A percentile compares a stretch with the other conserved stretches of the same genome.
Conservation (phyloP, 2,888 invertebrate genomes). For the Polymixis lichenea region DNA sequence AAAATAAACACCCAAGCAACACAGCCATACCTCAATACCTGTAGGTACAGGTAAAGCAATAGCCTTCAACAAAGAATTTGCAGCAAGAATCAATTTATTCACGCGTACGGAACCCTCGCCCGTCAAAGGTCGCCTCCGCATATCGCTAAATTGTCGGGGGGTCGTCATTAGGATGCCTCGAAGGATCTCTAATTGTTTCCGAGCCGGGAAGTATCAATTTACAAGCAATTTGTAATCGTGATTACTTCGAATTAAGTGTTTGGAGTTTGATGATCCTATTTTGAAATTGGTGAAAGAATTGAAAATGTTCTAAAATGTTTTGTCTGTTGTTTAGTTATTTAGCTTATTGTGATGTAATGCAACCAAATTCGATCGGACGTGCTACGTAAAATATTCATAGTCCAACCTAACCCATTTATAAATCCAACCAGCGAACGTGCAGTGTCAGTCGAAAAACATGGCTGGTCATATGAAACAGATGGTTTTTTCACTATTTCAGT, state of each 20-base stretch:
- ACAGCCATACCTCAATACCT: neutral
- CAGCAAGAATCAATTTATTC: constrained; percentile 61
- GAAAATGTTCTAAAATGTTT: neutral
- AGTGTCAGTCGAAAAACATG: neutral
- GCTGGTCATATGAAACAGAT: neutral
- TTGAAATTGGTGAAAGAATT: constrained; percentile 12
- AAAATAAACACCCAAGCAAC: neutral
- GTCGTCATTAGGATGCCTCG: constrained; percentile 75
- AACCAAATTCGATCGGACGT: neutral
- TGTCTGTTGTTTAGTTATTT: neutral
- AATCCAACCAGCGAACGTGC: neutral
- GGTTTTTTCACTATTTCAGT: neutral
- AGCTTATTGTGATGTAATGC: neutral
- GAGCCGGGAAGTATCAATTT: constrained; percentile 82
- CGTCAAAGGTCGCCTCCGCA: constrained; percentile 64
- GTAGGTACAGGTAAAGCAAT: constrained; percentile 13
- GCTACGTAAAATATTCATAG: constrained; percentile 30
- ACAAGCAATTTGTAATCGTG: constrained; percentile 78
- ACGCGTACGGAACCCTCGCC: constrained; percentile 38
- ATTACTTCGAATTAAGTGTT: constrained; percentile 60
- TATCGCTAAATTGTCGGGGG: constrained; percentile 63
- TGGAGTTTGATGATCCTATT: constrained; percentile 24
- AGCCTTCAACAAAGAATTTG: constrained; percentile 45
- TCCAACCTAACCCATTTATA: constrained; percentile 19
- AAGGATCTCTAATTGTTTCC: constrained; percentile 83